A percentile compares a stretch with the other conserved stretches of the same genome.
Conservation (phyloP, 2,888 invertebrate genomes). For the Pammene fasciana region DNA sequence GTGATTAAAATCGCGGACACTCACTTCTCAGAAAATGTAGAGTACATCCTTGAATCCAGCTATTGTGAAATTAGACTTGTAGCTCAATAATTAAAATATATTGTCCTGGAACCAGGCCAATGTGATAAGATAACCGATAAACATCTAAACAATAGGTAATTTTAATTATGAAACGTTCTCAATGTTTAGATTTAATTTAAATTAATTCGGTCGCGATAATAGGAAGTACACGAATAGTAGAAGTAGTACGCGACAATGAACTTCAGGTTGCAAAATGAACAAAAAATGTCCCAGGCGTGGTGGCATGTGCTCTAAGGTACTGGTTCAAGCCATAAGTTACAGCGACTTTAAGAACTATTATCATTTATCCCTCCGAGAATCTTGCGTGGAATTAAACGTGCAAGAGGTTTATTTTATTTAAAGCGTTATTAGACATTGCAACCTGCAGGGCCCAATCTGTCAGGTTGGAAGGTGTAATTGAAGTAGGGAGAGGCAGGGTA, state of each 20-base stretch:
- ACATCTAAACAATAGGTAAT: constrained; percentile 35
- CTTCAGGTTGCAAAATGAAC: constrained; percentile 37
- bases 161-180: constrained; percentile 14
- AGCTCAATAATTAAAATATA: constrained; percentile 28
- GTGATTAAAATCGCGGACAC: constrained; percentile 47
- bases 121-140: constrained; percentile 10
- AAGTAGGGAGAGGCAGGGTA: too few species aligned
- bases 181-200: constrained; percentile 3
- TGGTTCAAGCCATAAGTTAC: constrained; percentile 10
- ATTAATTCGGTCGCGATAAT: constrained; percentile 18
- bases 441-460: too few species aligned
- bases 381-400: neutral
- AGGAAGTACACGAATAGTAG: constrained; percentile 35
- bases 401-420: neutral
- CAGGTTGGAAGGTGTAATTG: too few species aligned
- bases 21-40: constrained; percentile 44
- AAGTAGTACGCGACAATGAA: constrained; percentile 33
- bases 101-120: constrained; percentile 12
- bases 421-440: too few species aligned
- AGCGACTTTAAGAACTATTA: constrained; percentile 18
- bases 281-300: constrained; percentile 36
- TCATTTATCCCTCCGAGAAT: neutral
- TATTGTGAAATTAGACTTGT: constrained; percentile 42
- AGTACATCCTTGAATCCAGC: constrained; percentile 47
- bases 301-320: constrained; percentile 14